Evolutionary conservation across 2,888 invertebrate genomes (phyloP).

Genomic region (Monoplex corrugatus): DNA sequence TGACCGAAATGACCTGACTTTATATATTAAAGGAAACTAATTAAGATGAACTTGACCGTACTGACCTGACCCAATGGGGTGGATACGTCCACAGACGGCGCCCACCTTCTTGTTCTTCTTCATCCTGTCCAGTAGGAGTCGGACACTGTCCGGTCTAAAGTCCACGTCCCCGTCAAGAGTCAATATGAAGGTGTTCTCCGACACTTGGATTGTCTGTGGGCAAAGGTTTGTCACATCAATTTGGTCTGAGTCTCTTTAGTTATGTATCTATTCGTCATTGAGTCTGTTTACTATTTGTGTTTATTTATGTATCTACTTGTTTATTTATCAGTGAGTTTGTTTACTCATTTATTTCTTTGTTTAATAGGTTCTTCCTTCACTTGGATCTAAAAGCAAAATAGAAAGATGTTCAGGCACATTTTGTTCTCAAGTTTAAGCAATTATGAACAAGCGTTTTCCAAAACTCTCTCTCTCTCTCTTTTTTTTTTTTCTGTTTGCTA

Average conservation of each 20-base stretch:
- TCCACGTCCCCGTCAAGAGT: slow-evolving; percentile 99
- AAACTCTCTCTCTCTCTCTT: too few relatives aligned
- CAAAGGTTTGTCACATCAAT: background rate
- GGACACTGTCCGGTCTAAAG: slow-evolving; percentile 94
- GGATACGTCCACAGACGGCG: slow-evolving; percentile 98
- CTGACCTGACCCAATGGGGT: slow-evolving; percentile 91
- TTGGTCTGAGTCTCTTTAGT: background rate
- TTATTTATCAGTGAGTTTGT: background rate
- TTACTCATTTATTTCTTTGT: background rate
- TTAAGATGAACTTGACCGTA: background rate
- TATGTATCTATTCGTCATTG: background rate
- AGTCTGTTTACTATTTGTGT: background rate
- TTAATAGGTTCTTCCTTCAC: too few relatives aligned
- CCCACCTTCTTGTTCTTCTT: slow-evolving; percentile 98
- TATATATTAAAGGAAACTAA: too few relatives aligned
- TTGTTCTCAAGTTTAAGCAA: too few relatives aligned
- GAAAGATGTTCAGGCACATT: too few relatives aligned
- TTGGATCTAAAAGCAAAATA: too few relatives aligned
- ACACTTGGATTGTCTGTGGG: slow-evolving; percentile 79
- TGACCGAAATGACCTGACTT: too few relatives aligned
- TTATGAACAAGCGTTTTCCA: too few relatives aligned
- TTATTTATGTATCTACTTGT: background rate
- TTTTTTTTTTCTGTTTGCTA: too few relatives aligned
- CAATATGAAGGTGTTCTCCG: slow-evolving; percentile 95
- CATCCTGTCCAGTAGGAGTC: slow-evolving; percentile 97